Percentiles rank a stretch among this genome's conserved stretches.
phyloP scores from a whole-genome alignment of 1,140 invertebrate species.

The Asbolus verrucosus region DNA sequence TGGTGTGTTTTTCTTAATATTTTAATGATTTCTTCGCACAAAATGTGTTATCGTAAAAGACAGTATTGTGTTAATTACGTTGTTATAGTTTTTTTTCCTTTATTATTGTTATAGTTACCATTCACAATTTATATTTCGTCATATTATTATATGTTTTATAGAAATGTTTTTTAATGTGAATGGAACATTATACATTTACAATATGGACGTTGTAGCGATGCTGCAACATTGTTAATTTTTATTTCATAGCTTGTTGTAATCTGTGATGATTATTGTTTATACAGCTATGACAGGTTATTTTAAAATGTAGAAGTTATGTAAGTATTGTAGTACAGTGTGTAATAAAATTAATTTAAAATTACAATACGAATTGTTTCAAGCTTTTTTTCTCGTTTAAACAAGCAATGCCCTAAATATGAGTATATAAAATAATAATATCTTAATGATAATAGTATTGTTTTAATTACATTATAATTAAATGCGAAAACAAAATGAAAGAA shows the following conservation, averaged over 20 bases:
- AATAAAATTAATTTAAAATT: constrained; percentile 51
- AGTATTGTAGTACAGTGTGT: constrained; percentile 57
- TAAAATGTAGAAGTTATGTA: constrained; percentile 46
- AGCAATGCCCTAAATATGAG: background rate
- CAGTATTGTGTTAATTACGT: constrained; percentile 52
- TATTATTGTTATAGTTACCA: constrained; percentile 38
- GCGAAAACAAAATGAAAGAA: too few relatives aligned
- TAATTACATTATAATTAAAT: too few relatives aligned
- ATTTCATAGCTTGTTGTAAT: constrained; percentile 58
- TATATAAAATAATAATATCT: too few relatives aligned
- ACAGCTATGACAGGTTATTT: constrained; percentile 57
- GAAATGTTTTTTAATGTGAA: constrained; percentile 26
- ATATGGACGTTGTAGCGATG: constrained; percentile 29
- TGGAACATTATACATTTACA: constrained; percentile 38
- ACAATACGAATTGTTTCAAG: too few relatives aligned
- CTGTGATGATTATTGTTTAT: constrained; percentile 60
- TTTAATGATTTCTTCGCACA: constrained; percentile 48
- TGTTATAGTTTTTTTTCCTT: constrained; percentile 37
- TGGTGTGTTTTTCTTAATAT: constrained; percentile 38
- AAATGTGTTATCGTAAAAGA: constrained; percentile 50
- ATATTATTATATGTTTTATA: constrained; percentile 18
- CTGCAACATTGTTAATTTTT: constrained; percentile 50
- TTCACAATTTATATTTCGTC: constrained; percentile 35
- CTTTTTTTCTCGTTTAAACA: background rate
- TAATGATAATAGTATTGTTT: too few relatives aligned